A percentile compares a stretch with the other conserved stretches of the same genome.
phyloP scores from a whole-genome alignment of 2,888 invertebrate genomes.

The Xestia c-nigrum region DNA sequence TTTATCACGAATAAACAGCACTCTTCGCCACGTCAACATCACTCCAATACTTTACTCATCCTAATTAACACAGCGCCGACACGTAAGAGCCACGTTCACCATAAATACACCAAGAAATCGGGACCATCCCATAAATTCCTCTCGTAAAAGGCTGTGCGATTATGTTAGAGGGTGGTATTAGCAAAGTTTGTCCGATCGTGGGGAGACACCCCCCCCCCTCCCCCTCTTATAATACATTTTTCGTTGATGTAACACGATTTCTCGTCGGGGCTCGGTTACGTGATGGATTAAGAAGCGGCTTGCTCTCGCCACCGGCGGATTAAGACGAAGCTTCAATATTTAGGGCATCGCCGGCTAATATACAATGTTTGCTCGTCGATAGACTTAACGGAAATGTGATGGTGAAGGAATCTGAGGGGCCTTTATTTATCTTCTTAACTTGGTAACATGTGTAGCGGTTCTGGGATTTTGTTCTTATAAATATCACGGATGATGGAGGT shows the following conservation, averaged over 20 bases:
- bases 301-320: conserved; percentile 87
- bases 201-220: conserved; percentile 74
- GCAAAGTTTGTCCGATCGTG: conserved; percentile 90
- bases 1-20: conserved; percentile 53
- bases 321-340: conserved; percentile 87
- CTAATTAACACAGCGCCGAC: conserved; percentile 87
- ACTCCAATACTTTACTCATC: conserved; percentile 80
- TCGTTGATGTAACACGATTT: conserved; percentile 91
- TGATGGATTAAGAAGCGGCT: conserved; percentile 90
- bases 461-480: conserved; percentile 59
- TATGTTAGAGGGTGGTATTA: conserved; percentile 91
- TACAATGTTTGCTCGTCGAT: conserved; percentile 87
- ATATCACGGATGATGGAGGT: conserved; percentile 24
- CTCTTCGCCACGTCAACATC: conserved; percentile 55
- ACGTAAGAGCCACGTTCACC: conserved; percentile 87
- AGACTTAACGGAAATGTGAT: conserved; percentile 83
- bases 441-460: conserved; percentile 59
- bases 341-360: conserved; percentile 87
- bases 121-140: conserved; percentile 90
- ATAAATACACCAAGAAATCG: conserved; percentile 90
- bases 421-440: conserved; percentile 61
- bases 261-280: conserved; percentile 90
- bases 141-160: conserved; percentile 91
- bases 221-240: conserved; percentile 90
- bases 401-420: conserved; percentile 69